Percentiles rank a stretch among this genome's conserved stretches.
Conservation (phyloP, 2,113 vertebrate species). For the Candoia aspera region DNA sequence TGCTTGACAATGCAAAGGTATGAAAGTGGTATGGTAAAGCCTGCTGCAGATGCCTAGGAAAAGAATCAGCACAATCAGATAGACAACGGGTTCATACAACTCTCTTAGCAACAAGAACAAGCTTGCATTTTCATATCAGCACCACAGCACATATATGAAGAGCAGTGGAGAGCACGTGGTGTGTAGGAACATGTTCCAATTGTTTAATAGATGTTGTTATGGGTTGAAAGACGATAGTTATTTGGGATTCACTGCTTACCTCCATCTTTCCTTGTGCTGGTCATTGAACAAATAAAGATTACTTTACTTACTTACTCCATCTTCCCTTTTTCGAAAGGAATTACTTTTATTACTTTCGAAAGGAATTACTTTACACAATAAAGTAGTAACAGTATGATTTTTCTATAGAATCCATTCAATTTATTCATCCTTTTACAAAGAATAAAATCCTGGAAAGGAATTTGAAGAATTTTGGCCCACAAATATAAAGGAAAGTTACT, state of each 20-base stretch:
- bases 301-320: neutral
- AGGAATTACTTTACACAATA: neutral
- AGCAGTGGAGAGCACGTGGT: neutral
- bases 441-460: constrained; percentile 4
- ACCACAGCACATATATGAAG: neutral
- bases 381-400: neutral
- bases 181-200: too few relatives aligned
- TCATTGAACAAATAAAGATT: neutral
- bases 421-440: neutral
- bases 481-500: constrained; percentile 10
- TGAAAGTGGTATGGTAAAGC: neutral
- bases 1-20: neutral
- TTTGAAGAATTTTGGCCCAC: neutral
- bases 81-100: neutral
- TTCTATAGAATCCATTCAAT: neutral
- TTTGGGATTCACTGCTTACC: neutral
- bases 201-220: neutral
- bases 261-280: neutral
- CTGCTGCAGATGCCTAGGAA: neutral
- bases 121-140: neutral
- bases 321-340: neutral
- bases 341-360: neutral
- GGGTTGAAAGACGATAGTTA: neutral
- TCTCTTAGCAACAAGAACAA: neutral
- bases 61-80: neutral